These are phyloP conservation scores for Donacobius atricapilla DNA, from an alignment of 2,113 vertebrate genomes.

Conservation along the genomic window DNA sequence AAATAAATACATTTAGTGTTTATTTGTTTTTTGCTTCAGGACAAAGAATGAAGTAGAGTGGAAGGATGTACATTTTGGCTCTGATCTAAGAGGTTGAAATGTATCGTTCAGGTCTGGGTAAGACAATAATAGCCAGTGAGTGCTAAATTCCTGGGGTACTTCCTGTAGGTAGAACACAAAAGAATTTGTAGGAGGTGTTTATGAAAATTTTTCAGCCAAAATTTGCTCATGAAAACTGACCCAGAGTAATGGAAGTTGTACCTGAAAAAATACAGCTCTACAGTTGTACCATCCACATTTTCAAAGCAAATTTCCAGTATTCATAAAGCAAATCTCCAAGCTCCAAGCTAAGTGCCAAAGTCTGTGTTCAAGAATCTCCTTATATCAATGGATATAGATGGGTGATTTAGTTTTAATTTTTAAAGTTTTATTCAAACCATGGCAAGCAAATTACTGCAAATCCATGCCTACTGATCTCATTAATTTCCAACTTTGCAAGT, in stretches of 20 bases:
- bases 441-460: not conserved
- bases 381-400: not conserved
- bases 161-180: not conserved
- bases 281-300: not conserved
- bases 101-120: not conserved
- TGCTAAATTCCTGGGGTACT: accelerated
- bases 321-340: not conserved
- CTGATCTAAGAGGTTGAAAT: not conserved
- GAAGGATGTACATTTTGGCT: not conserved
- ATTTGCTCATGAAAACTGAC: not conserved
- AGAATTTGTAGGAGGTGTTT: not conserved
- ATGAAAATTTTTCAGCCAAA: not conserved
- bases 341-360: not conserved
- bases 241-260: not conserved
- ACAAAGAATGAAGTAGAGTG: not conserved
- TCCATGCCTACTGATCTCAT: not conserved
- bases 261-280: not conserved
- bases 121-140: not conserved
- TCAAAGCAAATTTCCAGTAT: not conserved
- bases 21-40: not conserved
- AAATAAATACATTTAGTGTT: not conserved
- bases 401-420: not conserved
- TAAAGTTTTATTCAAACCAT: not conserved
- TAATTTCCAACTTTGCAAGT: not conserved
- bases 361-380: not conserved